These are phyloP conservation scores for Drosophila bifasciata DNA, from an alignment of 1,140 invertebrate species.

Conservation along the genomic window DNA sequence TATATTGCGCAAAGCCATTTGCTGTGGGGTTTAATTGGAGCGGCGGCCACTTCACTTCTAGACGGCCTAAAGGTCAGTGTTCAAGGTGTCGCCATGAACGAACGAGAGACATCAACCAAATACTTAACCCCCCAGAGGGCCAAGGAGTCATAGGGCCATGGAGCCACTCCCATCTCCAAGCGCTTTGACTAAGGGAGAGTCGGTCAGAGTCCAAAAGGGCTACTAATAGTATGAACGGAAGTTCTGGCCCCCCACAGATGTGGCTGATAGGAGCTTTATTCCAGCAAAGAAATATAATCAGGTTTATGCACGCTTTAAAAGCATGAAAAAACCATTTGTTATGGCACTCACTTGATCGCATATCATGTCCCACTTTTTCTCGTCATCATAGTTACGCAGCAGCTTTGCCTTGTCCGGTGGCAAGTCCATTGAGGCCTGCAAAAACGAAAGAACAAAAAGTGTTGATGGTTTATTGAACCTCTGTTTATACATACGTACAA, in stretches of 20 bases:
- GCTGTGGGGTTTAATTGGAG: slow-evolving; percentile 66
- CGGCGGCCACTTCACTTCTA: slow-evolving; percentile 23
- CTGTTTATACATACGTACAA: slow-evolving; percentile 7
- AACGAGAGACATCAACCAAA: background rate
- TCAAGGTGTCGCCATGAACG: slow-evolving; percentile 52
- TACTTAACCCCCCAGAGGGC: slow-evolving; percentile 8
- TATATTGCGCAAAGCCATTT: slow-evolving; percentile 61
- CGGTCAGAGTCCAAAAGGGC: slow-evolving; percentile 6
- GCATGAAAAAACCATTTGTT: slow-evolving; percentile 5
- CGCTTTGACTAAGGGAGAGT: slow-evolving; percentile 9
- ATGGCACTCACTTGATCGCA: slow-evolving; percentile 95
- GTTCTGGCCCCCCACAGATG: too few relatives aligned
- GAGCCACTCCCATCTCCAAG: background rate
- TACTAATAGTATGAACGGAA: background rate
- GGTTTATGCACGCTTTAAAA: slow-evolving; percentile 8
- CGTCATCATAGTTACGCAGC: slow-evolving; percentile 97
- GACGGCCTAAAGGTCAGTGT: slow-evolving; percentile 57
- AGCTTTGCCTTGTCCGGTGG: slow-evolving; percentile 99
- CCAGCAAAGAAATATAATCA: slow-evolving; percentile 4
- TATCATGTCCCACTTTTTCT: slow-evolving; percentile 99
- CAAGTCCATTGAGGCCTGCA: slow-evolving; percentile 98
- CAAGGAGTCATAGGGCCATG: too few relatives aligned
- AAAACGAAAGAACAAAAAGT: slow-evolving; percentile 37
- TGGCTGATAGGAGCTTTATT: background rate
- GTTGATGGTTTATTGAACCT: slow-evolving; percentile 13